These are phyloP conservation scores for Amphipoea oculea DNA, from an alignment of 2,888 invertebrate species.

Conservation along the genomic window DNA sequence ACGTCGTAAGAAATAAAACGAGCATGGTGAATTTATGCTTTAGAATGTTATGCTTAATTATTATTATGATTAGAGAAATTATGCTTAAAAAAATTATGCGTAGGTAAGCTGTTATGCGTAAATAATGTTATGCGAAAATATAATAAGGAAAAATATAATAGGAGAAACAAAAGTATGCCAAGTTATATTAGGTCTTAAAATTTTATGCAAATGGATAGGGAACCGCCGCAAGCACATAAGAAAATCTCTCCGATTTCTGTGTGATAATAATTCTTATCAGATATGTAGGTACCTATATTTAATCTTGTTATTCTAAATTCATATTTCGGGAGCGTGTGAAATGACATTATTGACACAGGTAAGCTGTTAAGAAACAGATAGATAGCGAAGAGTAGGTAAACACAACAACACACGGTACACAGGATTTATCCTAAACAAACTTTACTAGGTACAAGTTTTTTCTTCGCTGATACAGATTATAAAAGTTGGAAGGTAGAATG, in stretches of 20 bases:
- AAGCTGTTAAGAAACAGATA: slow-evolving; percentile 42
- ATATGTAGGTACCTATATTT: slow-evolving; percentile 4
- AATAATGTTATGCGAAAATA: too few relatives aligned
- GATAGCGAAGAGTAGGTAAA: slow-evolving; percentile 59
- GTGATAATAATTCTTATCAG: slow-evolving; percentile 25
- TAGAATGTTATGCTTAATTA: too few relatives aligned
- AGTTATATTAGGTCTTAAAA: too few relatives aligned
- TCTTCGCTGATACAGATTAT: background rate
- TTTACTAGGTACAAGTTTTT: background rate
- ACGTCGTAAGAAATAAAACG: too few relatives aligned
- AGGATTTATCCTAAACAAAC: slow-evolving; percentile 51
- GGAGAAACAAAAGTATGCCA: too few relatives aligned
- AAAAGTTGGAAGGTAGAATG: background rate
- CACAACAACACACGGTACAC: slow-evolving; percentile 31
- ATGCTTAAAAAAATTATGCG: too few relatives aligned
- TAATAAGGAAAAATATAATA: too few relatives aligned
- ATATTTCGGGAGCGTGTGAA: slow-evolving; percentile 56
- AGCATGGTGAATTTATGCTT: too few relatives aligned
- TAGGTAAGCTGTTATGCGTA: too few relatives aligned
- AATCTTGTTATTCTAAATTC: slow-evolving; percentile 43
- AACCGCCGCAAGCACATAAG: background rate
- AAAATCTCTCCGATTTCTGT: slow-evolving; percentile 3
- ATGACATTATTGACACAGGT: slow-evolving; percentile 25
- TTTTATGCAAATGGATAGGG: too few relatives aligned
- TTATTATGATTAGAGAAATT: too few relatives aligned